phyloP scores from a whole-genome alignment of 2,113 vertebrate genomes.

The Pedionomus torquatus region DNA sequence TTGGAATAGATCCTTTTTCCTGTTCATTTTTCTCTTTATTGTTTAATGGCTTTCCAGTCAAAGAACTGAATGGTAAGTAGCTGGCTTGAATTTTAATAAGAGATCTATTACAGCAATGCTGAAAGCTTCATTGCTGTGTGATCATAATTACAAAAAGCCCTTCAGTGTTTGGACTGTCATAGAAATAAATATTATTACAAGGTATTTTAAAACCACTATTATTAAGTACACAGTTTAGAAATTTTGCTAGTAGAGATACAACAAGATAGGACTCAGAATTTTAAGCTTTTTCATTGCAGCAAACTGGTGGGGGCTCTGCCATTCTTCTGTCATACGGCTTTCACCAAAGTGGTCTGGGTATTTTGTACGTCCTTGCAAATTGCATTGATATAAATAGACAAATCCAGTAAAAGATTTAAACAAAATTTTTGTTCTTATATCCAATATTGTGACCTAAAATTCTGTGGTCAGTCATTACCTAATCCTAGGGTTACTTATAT shows the following conservation, averaged over 20 bases:
- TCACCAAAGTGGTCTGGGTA: neutral
- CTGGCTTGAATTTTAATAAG: slow-evolving; percentile 53
- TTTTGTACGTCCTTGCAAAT: neutral
- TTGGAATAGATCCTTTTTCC: slow-evolving; percentile 30
- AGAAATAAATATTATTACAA: slow-evolving; percentile 25
- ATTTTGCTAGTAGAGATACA: neutral
- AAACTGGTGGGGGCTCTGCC: neutral
- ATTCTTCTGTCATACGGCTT: neutral
- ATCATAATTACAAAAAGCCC: neutral
- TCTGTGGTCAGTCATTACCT: neutral
- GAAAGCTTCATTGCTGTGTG: slow-evolving; percentile 13
- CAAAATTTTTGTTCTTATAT: neutral
- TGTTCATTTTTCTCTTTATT: slow-evolving; percentile 43
- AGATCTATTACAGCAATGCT: neutral
- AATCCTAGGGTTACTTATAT: neutral
- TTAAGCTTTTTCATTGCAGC: neutral
- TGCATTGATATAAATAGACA: neutral
- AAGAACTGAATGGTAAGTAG: slow-evolving; percentile 43
- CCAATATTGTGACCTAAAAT: neutral
- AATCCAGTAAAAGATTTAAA: neutral
- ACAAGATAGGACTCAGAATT: neutral
- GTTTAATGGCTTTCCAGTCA: neutral
- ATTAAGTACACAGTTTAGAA: neutral
- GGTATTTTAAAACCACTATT: neutral
- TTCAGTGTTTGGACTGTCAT: neutral